Base-by-base conservation (phyloP, 2,113 vertebrate species). In the Aegithalos caudatus region DNA sequence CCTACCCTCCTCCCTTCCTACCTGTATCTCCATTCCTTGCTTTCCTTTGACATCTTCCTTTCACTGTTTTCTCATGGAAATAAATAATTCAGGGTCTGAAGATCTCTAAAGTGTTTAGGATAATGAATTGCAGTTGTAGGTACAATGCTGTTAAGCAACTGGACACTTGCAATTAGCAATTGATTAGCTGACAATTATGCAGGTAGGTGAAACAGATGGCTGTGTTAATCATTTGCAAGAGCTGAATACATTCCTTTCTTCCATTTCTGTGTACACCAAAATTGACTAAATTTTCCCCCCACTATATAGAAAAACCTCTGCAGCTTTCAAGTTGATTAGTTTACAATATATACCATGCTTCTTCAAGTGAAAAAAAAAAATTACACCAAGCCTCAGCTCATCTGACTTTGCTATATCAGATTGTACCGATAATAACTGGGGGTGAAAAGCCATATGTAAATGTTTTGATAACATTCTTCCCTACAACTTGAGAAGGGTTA, bases 181-280 rank as follows among this genome's bases (percentile, higher is more conserved):
- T 89, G 87, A 97, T 96, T 95, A 97, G 33, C 92, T 87, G 87
- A 81, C 61, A 71, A 37, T 91, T 92, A 95, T 20, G n/a, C 61
- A 94, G 78, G 65, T 76, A 94, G 90, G 57, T 91, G 87, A 93
- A 96, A 95, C 57, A 87, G 87, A 94, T 90, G 84, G 73, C 31
- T 79, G 22, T 44, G 64, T 20, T 91, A 94, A 81, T 79, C 53
- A 85, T 69, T 83, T 62, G 42, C 60, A 91, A 96, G 47, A 79
- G 61, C 53, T 81, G 92, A 69, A 85, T 72, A 44, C 22, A 23
- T 77, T 56, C 21, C 24, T 91, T 35, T 81, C 47, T 87, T 81
- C 4, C 19, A 25, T 80, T 88, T 81, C 57, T 90, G 24, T 62
- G 81, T 73, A 44, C n/a, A 62, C 9, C 51, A 83, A 92, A 94